Evolutionary conservation across 2,888 invertebrate species (phyloP).

Genomic region (Eupithecia tripunctaria): DNA sequence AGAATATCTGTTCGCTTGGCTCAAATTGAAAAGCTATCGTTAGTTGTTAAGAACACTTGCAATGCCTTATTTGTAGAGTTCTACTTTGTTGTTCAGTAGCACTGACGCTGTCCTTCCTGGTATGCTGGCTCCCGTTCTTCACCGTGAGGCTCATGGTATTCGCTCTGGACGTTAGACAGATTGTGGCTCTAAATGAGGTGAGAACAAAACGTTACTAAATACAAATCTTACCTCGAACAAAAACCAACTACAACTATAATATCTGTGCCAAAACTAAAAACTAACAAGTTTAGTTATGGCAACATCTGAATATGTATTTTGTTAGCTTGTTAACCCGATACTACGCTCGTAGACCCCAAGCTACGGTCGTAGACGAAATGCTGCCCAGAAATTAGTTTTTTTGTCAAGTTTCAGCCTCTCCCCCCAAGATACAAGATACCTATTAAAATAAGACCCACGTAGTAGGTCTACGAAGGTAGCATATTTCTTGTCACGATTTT

Average conservation of each 20-base stretch:
- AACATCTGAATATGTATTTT: too few relatives aligned
- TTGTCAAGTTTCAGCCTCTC: too few relatives aligned
- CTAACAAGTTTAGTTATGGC: too few relatives aligned
- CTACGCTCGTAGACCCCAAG: neutral
- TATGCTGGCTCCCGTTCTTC: constrained; percentile 76
- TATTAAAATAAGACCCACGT: too few relatives aligned
- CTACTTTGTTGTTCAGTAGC: constrained; percentile 63
- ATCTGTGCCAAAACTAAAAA: too few relatives aligned
- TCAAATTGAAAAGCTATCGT: neutral
- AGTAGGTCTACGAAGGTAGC: neutral
- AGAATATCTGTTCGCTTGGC: neutral
- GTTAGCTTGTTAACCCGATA: neutral
- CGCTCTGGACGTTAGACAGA: constrained; percentile 52
- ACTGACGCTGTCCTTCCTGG: constrained; percentile 72
- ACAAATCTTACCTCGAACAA: neutral
- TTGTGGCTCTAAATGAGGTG: constrained; percentile 57
- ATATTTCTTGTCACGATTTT: neutral
- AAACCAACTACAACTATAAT: too few relatives aligned
- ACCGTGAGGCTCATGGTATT: constrained; percentile 59
- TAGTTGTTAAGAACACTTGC: neutral
- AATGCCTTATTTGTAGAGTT: neutral
- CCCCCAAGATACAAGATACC: too few relatives aligned
- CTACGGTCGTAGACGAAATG: neutral
- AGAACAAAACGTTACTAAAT: neutral
- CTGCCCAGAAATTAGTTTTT: too few relatives aligned